Evolutionary conservation across 2,797 vertebrate species (phyloP).

Genomic region (Myotis vivesi): DNA sequence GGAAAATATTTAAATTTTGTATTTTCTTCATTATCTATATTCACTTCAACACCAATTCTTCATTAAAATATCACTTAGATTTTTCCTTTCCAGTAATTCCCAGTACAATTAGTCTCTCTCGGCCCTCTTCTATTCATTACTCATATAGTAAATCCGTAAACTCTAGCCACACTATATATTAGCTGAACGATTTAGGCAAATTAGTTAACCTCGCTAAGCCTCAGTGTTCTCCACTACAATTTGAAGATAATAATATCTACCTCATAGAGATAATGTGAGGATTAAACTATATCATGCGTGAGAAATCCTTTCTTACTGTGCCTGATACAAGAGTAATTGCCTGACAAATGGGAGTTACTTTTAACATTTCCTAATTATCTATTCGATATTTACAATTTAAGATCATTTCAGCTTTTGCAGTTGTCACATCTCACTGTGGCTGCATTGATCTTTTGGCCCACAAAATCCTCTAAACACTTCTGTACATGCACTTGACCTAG

Average conservation of each 20-base stretch:
- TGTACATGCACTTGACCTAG: background rate
- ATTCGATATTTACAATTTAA: background rate
- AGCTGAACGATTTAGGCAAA: background rate
- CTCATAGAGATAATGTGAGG: background rate
- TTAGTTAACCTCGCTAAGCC: background rate
- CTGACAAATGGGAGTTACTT: background rate
- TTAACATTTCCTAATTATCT: conserved; percentile 10
- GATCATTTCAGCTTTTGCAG: conserved; percentile 36
- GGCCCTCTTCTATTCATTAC: background rate
- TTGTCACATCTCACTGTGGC: background rate
- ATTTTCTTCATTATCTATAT: background rate
- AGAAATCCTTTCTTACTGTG: background rate
- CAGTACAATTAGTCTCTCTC: background rate
- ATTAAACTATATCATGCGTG: background rate
- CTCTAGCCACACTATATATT: background rate
- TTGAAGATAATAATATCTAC: background rate
- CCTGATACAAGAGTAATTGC: background rate
- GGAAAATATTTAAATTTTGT: background rate
- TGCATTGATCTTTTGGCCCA: background rate
- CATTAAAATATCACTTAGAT: conserved; percentile 1
- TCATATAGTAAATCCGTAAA: background rate
- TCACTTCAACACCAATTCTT: background rate
- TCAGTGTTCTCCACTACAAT: background rate
- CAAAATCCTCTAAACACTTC: background rate
- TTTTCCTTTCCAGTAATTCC: background rate